Evolutionary conservation across 2,888 invertebrate species (phyloP), one percentile per base, ranked within the genome.

Genomic region (Drosophila nr. fundita): DNA sequence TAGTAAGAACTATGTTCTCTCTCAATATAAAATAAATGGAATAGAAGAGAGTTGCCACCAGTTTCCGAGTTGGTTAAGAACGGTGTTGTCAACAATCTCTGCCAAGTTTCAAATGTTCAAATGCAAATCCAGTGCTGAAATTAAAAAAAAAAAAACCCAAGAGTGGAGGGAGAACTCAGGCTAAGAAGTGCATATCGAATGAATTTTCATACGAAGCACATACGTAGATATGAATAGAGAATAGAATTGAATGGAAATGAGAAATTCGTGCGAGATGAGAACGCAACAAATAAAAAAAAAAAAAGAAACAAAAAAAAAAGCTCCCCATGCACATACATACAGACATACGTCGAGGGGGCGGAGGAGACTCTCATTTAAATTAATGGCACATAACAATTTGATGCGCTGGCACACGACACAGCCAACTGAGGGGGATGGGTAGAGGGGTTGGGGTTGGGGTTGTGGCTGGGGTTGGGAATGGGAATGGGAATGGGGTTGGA

Each of bases 321-420:
- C 13, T 27, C 50, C 15, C 15, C 36, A 60, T 54, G 32, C 18
- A 27, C 29, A 13, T 32, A 52, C 4, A 10, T 32, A 52, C 4
- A 10, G 27, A 38, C 7, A 27, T 27, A 18, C 34, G 66, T 67
- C 21, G 45, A 27, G 34, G 61, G 57, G 54, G 65, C 60, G 63
- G n/a, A 55, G 61, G 58, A 29, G 42, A 27, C 52, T 40, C 65
- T 71, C 62, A 83, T 84, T 83, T 77, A 85, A 87, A 87, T 87
- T 83, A 85, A 87, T 87, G 83, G 77, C 74, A 83, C 78, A 85
- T 78, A 84, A 87, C 87, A 87, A 87, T 82, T 86, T 64, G 79
- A 80, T 73, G 76, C 73, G 73, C 73, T 76, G 62, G 29, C 54
- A 61, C 67, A 55, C 38, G 49, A 38, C 40, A 36, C 11, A 55